Evolutionary conservation across 2,797 vertebrate species (phyloP).

Genomic region (Rhynchotus rufescens): DNA sequence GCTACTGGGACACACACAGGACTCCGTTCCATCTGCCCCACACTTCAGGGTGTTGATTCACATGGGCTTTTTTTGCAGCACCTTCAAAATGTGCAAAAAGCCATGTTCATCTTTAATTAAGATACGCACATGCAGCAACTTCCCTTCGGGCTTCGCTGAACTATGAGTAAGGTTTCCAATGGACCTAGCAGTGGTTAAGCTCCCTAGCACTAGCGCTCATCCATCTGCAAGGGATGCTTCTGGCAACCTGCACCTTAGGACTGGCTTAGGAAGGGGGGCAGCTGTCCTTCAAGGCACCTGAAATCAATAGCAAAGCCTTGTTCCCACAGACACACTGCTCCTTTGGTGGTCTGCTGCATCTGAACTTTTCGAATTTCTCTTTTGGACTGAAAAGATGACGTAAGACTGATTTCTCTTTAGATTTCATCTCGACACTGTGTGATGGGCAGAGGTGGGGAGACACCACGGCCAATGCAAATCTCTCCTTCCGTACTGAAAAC

Average conservation of each 20-base stretch:
- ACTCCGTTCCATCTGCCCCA: not conserved
- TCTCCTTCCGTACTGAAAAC: not conserved
- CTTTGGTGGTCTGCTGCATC: not conserved
- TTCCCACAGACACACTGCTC: not conserved
- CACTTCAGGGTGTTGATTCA: not conserved
- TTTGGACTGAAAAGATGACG: not conserved
- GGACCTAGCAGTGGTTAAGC: not conserved
- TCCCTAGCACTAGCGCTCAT: rapidly evolving
- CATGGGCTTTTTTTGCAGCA: not conserved
- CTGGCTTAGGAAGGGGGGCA: rapidly evolving
- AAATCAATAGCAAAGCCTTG: not conserved
- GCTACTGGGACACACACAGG: rapidly evolving
- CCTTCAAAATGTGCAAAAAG: not conserved
- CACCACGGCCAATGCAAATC: rapidly evolving
- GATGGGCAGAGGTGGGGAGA: not conserved
- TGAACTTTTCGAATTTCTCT: not conserved
- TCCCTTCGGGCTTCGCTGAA: not conserved
- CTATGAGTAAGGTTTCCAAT: not conserved
- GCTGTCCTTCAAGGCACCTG: not conserved
- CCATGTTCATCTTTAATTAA: not conserved
- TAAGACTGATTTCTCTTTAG: not conserved
- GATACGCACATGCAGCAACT: rapidly evolving
- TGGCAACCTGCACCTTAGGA: not conserved
- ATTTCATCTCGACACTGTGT: rapidly evolving
- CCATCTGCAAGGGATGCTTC: not conserved